Evolutionary conservation across 2,888 invertebrate species (phyloP), one percentile per base, ranked within the genome.

Genomic region (Tanypteryx hageni): DNA sequence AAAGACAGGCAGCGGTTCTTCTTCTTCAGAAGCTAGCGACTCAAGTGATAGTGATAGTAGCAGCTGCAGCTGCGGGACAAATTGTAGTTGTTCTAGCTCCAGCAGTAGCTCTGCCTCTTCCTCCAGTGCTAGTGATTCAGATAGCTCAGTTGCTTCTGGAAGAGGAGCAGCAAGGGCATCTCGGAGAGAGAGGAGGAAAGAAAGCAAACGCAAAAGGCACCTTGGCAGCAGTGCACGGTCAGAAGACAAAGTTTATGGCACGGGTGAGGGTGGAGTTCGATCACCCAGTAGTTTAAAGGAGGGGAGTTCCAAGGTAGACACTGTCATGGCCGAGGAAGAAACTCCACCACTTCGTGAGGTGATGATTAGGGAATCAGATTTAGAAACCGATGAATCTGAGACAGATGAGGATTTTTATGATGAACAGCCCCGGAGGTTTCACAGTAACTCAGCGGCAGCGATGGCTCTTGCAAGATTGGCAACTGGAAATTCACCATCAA

Each of bases 361-460:
- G 0, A 95, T 96, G 0, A 96, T 98, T 93, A 96, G 96, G 64
- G 98, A 98, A 95, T 97, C 98, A 0, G 98, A 98, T 95, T 96
- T 98, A 92, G 98, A 98, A 94, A 98, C 98, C 0, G 97, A 97
- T 22, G 97, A 98, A 95, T 97, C 98, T 91, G 98, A 98, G 93
- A 98, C 98, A 0, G 98, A 98, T 94, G 98, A 98, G 95, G 98
- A 98, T 94, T 98, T 98, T 95, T 98, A 98, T 94, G 98, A 98
- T 94, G 96, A 97, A 94, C 96, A 98, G 95, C 98, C 98, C 0
- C 97, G 98, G 94, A 96, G 96, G 94, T 95, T 89, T 56, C 89
- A 89, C 16, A 44, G 44, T n/a, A 89, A 89, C 64, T 31, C 89
- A 64, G 61, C 44, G 61, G 44, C 89, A 64, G 61, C 86, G 2